Evolutionary conservation across 2,113 vertebrate species (phyloP).

Genomic region (Gymnocephalus cernua): DNA sequence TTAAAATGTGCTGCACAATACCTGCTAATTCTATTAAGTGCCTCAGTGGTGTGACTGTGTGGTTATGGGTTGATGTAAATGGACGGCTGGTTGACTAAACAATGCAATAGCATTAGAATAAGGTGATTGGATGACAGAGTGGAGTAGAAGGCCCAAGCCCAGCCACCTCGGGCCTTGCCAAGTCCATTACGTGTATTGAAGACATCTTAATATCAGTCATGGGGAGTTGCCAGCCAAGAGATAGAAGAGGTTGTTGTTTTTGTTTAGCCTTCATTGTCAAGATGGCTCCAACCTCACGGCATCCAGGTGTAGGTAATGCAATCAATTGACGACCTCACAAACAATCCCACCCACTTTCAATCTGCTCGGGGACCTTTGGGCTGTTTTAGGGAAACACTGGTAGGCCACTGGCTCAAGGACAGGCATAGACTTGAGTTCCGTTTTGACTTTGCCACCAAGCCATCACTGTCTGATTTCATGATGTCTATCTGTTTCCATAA

Average conservation of each 20-base stretch:
- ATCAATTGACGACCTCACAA: slow-evolving; percentile 71
- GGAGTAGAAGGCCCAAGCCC: slow-evolving; percentile 68
- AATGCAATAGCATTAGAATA: slow-evolving; percentile 84
- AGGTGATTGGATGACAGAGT: slow-evolving; percentile 85
- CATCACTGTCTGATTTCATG: slow-evolving; percentile 22
- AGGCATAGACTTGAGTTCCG: slow-evolving; percentile 6
- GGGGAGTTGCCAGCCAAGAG: slow-evolving; percentile 53
- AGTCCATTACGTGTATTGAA: slow-evolving; percentile 87
- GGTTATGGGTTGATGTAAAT: slow-evolving; percentile 84
- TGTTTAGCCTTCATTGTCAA: slow-evolving; percentile 71
- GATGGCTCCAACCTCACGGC: slow-evolving; percentile 74
- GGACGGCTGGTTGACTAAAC: slow-evolving; percentile 83
- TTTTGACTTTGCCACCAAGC: slow-evolving; percentile 41
- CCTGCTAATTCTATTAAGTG: slow-evolving; percentile 87
- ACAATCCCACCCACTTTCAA: slow-evolving; percentile 41
- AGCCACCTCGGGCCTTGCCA: slow-evolving; percentile 76
- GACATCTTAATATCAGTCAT: slow-evolving; percentile 75
- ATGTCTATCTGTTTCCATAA: slow-evolving; percentile 18
- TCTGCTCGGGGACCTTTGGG: slow-evolving; percentile 49
- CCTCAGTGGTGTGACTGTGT: slow-evolving; percentile 62
- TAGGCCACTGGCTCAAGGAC: slow-evolving; percentile 59
- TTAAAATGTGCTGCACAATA: slow-evolving; percentile 84
- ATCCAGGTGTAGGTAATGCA: slow-evolving; percentile 73
- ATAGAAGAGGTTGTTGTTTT: slow-evolving; percentile 60
- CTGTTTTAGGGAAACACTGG: slow-evolving; percentile 34